Base-by-base conservation (phyloP, 2,113 vertebrate genomes). In the Uria aalge region DNA sequence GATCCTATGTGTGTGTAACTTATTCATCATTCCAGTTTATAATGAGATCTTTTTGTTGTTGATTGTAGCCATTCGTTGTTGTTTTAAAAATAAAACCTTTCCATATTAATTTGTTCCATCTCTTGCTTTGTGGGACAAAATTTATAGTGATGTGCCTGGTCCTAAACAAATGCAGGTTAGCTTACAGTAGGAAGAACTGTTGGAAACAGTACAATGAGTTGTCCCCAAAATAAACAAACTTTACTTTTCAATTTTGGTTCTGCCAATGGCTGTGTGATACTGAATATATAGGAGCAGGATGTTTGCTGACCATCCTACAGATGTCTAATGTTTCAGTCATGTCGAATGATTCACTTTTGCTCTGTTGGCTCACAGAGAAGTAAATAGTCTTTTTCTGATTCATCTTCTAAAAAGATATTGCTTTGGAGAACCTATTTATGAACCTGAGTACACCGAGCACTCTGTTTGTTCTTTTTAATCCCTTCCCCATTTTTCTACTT, bases 111-210 rank as follows among this genome's bases (percentile, higher is more conserved):
- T 86, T 94, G 38, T 63, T 93, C 86, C 38, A 92, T 81, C 50
- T 91, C 80, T 85, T 92, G 30, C 40, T 86, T 84, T 71, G n/a
- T 69, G 68, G 32, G 43, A 77, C 47, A 74, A 83, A 88, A 97
- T 95, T 97, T 96, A 89, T 26, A 66, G 52, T 67, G 79, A 92
- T 85, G 34, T 94, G 32, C 52, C 83, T 95, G 77, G 56, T 64
- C 47, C 56, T 76, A 82, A 92, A 63, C 45, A 40, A 96, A 84
- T 85, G 63, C 74, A 95, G 71, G 85, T 97, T 96, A 85, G 6
- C 76, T 80, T 94, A 85, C 80, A 95, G 80, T 94, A 94, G 92
- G 94, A 95, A 94, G 74, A 80, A 71, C 48, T 71, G n/a, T 32
- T 92, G 82, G 80, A 87, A 93, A 84, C 96, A 88, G 57, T 91